Evolutionary conservation across 1,140 invertebrate genomes (phyloP).

Genomic region (Onthophagus taurus): DNA sequence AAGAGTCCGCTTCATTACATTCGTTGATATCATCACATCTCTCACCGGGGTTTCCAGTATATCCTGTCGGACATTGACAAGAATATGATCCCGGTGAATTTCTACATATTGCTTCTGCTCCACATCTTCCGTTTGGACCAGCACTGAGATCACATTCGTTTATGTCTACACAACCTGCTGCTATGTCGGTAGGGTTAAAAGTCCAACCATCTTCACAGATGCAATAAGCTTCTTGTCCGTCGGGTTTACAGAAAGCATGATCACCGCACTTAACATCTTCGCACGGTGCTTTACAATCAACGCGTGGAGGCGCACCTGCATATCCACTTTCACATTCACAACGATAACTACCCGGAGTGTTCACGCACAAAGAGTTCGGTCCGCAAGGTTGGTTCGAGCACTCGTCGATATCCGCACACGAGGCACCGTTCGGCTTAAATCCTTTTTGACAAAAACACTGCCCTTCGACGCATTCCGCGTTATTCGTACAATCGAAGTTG

Average conservation of each 20-base stretch:
- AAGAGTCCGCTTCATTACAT: constrained; percentile 54
- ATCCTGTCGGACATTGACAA: constrained; percentile 73
- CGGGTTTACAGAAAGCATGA: constrained; percentile 81
- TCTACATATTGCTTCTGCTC: constrained; percentile 70
- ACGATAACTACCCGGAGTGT: constrained; percentile 71
- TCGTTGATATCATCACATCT: constrained; percentile 79
- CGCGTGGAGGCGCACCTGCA: constrained; percentile 68
- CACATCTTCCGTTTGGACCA: constrained; percentile 73
- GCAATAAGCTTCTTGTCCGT: constrained; percentile 82
- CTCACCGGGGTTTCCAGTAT: constrained; percentile 65
- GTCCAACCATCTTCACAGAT: constrained; percentile 91
- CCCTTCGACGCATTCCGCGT: constrained; percentile 78
- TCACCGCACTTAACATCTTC: constrained; percentile 81
- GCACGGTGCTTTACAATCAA: constrained; percentile 80
- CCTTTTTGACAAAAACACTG: constrained; percentile 87
- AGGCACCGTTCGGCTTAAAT: constrained; percentile 68
- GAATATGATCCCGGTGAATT: constrained; percentile 69
- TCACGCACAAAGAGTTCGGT: constrained; percentile 68
- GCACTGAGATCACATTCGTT: constrained; percentile 80
- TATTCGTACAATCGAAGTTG: constrained; percentile 87
- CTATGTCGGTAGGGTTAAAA: constrained; percentile 78
- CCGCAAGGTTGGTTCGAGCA: constrained; percentile 68
- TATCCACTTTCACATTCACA: constrained; percentile 84
- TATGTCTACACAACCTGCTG: constrained; percentile 84
- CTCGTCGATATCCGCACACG: constrained; percentile 76